Evolutionary conservation across 1,140 invertebrate species (phyloP).

Genomic region (Drusus annulatus): DNA sequence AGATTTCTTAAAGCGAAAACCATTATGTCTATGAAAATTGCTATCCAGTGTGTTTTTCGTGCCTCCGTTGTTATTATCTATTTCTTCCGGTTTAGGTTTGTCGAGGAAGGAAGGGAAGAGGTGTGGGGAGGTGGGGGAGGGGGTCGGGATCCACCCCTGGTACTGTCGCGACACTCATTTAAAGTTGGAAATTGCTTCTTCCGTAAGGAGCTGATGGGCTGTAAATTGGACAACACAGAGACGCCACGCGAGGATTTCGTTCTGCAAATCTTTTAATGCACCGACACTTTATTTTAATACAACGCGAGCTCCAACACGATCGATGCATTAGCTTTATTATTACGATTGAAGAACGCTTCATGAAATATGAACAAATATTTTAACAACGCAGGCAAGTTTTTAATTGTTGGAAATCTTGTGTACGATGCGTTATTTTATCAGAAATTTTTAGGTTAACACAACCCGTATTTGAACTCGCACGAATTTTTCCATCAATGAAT

Average conservation of each 20-base stretch:
- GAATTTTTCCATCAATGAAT: too few species aligned
- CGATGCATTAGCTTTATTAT: too few species aligned
- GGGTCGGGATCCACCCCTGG: background rate
- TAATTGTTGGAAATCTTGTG: too few species aligned
- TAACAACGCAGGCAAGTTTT: too few species aligned
- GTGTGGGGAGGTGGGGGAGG: background rate
- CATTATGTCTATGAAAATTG: slow-evolving; percentile 58
- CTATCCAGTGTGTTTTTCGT: slow-evolving; percentile 39
- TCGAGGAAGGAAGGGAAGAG: background rate
- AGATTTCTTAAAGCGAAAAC: slow-evolving; percentile 53
- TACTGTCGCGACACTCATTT: slow-evolving; percentile 58
- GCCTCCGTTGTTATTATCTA: slow-evolving; percentile 50
- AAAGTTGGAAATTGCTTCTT: slow-evolving; percentile 60
- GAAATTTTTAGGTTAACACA: too few species aligned
- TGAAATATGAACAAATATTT: too few species aligned
- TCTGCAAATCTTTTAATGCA: background rate
- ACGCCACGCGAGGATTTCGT: slow-evolving; percentile 10
- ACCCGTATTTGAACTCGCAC: too few species aligned
- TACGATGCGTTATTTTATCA: too few species aligned
- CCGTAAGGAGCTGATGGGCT: slow-evolving; percentile 57
- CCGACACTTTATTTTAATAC: too few species aligned
- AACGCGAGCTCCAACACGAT: too few species aligned
- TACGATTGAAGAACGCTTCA: too few species aligned
- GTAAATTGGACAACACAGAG: slow-evolving; percentile 57
- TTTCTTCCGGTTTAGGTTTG: slow-evolving; percentile 44